These are phyloP conservation scores for Elgaria multicarinata DNA, from an alignment of 2,113 vertebrate genomes.

Conservation along the genomic window DNA sequence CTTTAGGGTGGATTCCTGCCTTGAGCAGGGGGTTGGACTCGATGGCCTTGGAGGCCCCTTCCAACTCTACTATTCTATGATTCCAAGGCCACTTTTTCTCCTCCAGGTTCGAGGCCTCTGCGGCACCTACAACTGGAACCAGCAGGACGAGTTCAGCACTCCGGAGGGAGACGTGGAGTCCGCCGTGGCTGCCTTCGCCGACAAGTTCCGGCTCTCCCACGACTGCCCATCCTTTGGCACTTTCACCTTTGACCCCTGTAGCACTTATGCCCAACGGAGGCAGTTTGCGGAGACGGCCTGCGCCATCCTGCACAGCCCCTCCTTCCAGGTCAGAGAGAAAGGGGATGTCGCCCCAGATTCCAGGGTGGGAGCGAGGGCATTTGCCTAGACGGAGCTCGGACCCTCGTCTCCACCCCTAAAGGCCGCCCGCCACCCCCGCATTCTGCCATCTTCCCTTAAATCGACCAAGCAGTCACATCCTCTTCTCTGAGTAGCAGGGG, in stretches of 20 bases:
- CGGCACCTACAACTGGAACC: constrained; percentile 90
- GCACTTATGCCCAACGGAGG: constrained; percentile 76
- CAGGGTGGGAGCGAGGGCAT: fast-evolving
- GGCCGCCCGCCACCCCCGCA: not conserved
- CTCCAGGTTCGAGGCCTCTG: constrained; percentile 89
- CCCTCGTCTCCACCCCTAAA: not conserved
- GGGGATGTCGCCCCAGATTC: no score
- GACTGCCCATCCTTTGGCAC: constrained; percentile 64
- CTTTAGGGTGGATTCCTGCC: no score
- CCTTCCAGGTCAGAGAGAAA: constrained; percentile 83
- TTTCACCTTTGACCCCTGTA: constrained; percentile 71
- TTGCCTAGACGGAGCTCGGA: no score
- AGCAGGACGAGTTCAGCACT: constrained; percentile 90
- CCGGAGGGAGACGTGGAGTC: constrained; percentile 88
- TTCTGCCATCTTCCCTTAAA: not conserved
- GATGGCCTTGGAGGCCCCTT: not conserved
- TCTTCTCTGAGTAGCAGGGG: no score
- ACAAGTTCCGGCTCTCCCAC: constrained; percentile 77
- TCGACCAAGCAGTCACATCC: not conserved
- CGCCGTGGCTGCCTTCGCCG: constrained; percentile 77
- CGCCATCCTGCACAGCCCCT: constrained; percentile 69
- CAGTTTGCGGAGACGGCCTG: constrained; percentile 80
- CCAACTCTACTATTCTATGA: no score
- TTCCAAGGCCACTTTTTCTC: no score
- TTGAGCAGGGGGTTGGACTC: no score